Conservation (phyloP, 2,797 vertebrate species). For the Hydrolagus colliei region DNA sequence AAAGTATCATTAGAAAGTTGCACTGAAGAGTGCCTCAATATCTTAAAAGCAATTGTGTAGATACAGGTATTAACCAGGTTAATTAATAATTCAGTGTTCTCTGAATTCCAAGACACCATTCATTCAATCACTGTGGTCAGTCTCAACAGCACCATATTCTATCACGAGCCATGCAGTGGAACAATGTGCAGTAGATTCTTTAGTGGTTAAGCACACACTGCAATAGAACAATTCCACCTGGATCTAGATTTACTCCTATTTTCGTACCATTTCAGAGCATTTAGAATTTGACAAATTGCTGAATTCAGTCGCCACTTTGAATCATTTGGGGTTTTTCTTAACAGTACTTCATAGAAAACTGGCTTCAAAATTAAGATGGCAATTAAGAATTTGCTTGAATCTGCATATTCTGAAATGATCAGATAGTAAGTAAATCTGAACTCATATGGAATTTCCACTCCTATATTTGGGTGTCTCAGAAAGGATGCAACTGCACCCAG, state of each 20-base stretch:
- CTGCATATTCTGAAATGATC: too few relatives aligned
- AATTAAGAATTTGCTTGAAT: too few relatives aligned
- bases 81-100: slow-evolving; percentile 16
- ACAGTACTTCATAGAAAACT: too few relatives aligned
- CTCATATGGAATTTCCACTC: too few relatives aligned
- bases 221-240: too few relatives aligned
- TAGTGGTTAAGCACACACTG: background rate
- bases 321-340: too few relatives aligned
- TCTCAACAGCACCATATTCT: background rate
- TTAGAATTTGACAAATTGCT: too few relatives aligned
- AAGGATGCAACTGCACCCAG: background rate
- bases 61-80: background rate
- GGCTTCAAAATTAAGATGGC: too few relatives aligned
- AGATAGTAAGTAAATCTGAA: too few relatives aligned
- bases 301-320: too few relatives aligned
- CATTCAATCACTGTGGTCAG: background rate
- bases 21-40: background rate
- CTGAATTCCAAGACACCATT: slow-evolving; percentile 16
- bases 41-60: slow-evolving; percentile 11
- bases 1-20: background rate
- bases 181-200: background rate
- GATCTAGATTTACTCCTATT: too few relatives aligned
- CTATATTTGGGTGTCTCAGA: background rate
- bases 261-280: too few relatives aligned
- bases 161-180: background rate